Conservation (phyloP, 2,113 vertebrate species). For the Opisthocomus hoazin region DNA sequence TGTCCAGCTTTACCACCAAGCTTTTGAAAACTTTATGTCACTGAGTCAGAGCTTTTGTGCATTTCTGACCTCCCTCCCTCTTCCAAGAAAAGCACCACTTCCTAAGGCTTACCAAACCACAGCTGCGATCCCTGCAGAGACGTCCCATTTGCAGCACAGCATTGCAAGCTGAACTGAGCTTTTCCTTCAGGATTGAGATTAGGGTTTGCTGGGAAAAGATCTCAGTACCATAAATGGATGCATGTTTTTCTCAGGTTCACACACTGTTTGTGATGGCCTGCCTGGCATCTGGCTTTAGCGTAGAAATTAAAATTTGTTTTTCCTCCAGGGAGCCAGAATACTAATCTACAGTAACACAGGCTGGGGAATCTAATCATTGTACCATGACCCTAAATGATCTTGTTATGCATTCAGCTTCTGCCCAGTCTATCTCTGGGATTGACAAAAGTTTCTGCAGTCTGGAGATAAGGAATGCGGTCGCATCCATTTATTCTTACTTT, state of each 20-base stretch:
- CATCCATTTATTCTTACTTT: slow-evolving; percentile 54
- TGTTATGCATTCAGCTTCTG: slow-evolving; percentile 53
- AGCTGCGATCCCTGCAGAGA: neutral
- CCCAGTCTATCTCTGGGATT: slow-evolving; percentile 35
- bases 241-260: neutral
- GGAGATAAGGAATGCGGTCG: slow-evolving; percentile 56
- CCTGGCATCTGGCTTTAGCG: neutral
- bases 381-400: slow-evolving; percentile 61
- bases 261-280: neutral
- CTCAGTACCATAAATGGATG: neutral
- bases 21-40: neutral
- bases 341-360: slow-evolving; percentile 60
- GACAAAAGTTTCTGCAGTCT: slow-evolving; percentile 64
- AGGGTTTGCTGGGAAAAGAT: neutral
- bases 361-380: slow-evolving; percentile 60
- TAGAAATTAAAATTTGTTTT: slow-evolving; percentile 61
- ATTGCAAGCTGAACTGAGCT: neutral
- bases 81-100: neutral
- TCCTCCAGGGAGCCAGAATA: slow-evolving; percentile 46
- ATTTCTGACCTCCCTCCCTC: neutral
- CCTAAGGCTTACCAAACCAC: neutral
- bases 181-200: neutral
- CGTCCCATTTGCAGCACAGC: neutral
- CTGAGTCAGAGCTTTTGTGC: neutral
- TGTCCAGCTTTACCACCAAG: neutral